Percentiles rank a stretch among this genome's conserved stretches.
phyloP scores from a whole-genome alignment of 2,113 vertebrate species.

The Carassius auratus region DNA sequence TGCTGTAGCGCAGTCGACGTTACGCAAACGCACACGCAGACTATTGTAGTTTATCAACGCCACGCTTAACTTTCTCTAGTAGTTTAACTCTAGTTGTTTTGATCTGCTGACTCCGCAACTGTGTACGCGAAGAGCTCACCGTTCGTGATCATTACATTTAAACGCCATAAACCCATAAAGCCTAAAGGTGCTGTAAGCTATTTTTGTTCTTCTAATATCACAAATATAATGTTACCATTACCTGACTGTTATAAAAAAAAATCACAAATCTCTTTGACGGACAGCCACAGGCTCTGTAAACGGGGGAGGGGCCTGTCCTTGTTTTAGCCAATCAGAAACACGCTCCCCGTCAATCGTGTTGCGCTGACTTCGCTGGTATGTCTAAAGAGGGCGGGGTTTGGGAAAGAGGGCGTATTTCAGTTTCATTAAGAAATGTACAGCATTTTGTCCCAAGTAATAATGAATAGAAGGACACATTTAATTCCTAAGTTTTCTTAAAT shows the following conservation, averaged over 20 bases:
- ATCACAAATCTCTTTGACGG: not conserved
- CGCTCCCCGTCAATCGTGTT: constrained; percentile 7
- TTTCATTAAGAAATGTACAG: no score
- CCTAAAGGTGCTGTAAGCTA: constrained; percentile 35
- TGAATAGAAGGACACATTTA: no score
- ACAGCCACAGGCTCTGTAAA: not conserved
- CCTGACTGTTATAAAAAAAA: not conserved
- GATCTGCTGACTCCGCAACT: not conserved
- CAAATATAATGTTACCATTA: not conserved
- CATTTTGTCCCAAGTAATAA: no score
- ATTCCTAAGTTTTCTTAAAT: no score
- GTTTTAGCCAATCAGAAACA: constrained; percentile 12
- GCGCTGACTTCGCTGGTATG: not conserved
- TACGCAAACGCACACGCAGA: constrained; percentile 45
- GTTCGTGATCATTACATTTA: constrained; percentile 66
- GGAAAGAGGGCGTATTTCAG: no score
- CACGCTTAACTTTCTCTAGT: not conserved
- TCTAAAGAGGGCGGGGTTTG: not conserved
- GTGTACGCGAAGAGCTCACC: not conserved
- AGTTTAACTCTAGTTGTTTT: constrained; percentile 15
- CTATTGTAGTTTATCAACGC: constrained; percentile 6
- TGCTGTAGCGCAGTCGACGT: constrained; percentile 60
- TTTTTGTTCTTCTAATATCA: not conserved
- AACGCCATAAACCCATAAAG: constrained; percentile 59
- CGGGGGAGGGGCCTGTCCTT: not conserved